Conservation (phyloP, 2,797 vertebrate species). For the Aulostomus chinensis region DNA sequence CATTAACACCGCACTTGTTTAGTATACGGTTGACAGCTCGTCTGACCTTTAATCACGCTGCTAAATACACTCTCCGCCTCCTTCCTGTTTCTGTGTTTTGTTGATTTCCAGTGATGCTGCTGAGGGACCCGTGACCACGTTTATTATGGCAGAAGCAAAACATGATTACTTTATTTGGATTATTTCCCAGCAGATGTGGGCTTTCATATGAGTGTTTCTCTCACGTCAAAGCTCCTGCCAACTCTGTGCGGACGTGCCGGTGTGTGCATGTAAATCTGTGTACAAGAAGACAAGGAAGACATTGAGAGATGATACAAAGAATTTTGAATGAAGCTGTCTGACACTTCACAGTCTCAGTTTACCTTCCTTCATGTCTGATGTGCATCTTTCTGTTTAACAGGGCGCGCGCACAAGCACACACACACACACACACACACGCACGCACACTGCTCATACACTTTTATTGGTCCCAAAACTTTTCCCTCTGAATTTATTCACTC, state of each 20-base stretch:
- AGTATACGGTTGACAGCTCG: not conserved
- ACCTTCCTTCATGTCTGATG: not conserved
- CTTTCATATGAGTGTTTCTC: not conserved
- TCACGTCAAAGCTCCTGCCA: constrained; percentile 2
- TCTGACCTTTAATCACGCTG: constrained; percentile 24
- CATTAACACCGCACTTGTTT: constrained; percentile 28
- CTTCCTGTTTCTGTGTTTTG: constrained; percentile 14
- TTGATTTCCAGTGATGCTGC: no score
- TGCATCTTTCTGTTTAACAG: constrained; percentile 10
- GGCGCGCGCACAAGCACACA: not conserved
- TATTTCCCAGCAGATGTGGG: constrained; percentile 1
- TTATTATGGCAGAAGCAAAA: no score
- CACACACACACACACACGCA: constrained; percentile 15
- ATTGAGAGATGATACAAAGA: constrained; percentile 10
- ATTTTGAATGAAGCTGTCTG: constrained; percentile 14
- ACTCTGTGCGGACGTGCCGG: constrained; percentile 1
- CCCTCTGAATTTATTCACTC: no score
- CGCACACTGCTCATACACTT: no score
- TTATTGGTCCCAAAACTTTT: no score
- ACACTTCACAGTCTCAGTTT: not conserved
- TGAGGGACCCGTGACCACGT: constrained; percentile 21
- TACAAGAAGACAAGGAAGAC: constrained; percentile 22
- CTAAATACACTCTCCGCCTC: constrained; percentile 15
- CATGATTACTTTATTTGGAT: not conserved
- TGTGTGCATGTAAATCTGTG: constrained; percentile 14